Evolutionary conservation across 1,140 invertebrate species (phyloP).

Genomic region (Dendroctonus valens): DNA sequence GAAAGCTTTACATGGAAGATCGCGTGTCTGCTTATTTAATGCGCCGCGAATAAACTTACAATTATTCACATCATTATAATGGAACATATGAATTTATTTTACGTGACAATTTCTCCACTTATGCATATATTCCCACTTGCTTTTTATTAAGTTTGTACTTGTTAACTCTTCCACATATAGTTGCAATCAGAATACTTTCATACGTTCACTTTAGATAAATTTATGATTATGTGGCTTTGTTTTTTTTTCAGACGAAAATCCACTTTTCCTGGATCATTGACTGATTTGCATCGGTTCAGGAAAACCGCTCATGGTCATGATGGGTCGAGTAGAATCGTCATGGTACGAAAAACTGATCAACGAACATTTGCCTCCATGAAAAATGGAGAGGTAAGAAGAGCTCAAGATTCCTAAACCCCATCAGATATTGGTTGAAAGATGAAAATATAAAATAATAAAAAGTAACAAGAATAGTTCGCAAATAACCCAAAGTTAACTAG

Average conservation of each 20-base stretch:
- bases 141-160: background rate
- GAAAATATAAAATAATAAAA: too few species aligned
- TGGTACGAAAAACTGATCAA: constrained; percentile 64
- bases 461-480: too few species aligned
- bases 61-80: background rate
- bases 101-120: background rate
- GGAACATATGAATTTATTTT: background rate
- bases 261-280: constrained; percentile 45
- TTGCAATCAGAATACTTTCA: background rate
- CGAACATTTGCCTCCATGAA: constrained; percentile 54
- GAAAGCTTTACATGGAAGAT: too few species aligned
- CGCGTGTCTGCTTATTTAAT: too few species aligned
- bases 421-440: too few species aligned
- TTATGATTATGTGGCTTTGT: constrained; percentile 12
- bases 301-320: constrained; percentile 61
- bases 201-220: background rate
- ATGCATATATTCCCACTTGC: background rate
- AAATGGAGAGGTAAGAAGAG: constrained; percentile 46
- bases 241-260: constrained; percentile 44
- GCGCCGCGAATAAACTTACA: background rate
- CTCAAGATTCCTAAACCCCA: too few species aligned
- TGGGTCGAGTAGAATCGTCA: constrained; percentile 59
- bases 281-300: constrained; percentile 47
- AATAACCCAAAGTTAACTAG: too few species aligned
- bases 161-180: background rate